Evolutionary conservation across 2,888 invertebrate species (phyloP).

Genomic region (Caenorhabditis doughertyi): DNA sequence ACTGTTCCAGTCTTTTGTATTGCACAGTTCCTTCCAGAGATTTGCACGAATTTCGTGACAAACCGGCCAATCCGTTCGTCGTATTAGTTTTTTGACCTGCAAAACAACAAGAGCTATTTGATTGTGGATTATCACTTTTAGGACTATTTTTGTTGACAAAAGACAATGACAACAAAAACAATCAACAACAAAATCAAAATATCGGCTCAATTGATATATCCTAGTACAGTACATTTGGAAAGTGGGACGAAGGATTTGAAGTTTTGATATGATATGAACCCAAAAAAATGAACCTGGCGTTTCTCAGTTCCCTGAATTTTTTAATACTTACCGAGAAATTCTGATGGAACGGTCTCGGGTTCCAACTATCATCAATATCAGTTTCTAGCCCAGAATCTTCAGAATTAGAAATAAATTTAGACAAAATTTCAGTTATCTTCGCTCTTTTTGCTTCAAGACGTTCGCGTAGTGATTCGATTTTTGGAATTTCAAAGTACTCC

Average conservation of each 20-base stretch:
- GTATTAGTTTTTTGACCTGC: slow-evolving; percentile 82
- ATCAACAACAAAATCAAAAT: no score
- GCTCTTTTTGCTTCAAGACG: slow-evolving; percentile 35
- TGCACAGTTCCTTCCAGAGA: slow-evolving; percentile 80
- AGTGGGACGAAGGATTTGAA: no score
- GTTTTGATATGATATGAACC: no score
- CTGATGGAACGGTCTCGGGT: neutral
- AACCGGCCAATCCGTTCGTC: slow-evolving; percentile 81
- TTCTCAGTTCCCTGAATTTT: no score
- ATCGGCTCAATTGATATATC: no score
- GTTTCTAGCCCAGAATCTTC: slow-evolving; percentile 57
- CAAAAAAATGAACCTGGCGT: no score
- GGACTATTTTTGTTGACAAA: slow-evolving; percentile 13
- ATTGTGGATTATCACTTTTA: neutral
- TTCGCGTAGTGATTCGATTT: slow-evolving; percentile 31
- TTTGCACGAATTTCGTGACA: slow-evolving; percentile 81
- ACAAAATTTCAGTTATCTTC: slow-evolving; percentile 25
- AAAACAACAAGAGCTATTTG: slow-evolving; percentile 51
- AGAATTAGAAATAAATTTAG: slow-evolving; percentile 7
- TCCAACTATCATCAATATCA: slow-evolving; percentile 46
- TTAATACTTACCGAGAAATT: slow-evolving; percentile 52
- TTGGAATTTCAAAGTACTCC: slow-evolving; percentile 53
- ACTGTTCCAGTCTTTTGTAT: slow-evolving; percentile 73
- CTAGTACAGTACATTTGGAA: no score
- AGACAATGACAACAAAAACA: no score